Percentiles rank a stretch among this genome's conserved stretches.
Evolutionary conservation across 2,797 vertebrate genomes (phyloP).

Genomic region (Aplochiton taeniatus): DNA sequence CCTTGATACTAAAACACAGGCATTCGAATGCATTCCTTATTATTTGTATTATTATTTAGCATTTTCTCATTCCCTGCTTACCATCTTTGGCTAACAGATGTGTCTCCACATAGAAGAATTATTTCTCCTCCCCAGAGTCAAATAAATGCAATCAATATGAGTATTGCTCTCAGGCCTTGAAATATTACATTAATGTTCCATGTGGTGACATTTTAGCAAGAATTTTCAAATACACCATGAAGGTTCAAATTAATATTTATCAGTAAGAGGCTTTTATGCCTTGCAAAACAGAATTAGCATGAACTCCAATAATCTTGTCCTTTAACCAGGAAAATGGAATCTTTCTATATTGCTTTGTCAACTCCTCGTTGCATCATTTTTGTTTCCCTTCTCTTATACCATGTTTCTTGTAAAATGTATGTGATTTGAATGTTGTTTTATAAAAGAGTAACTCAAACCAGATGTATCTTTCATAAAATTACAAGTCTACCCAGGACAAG

Average conservation of each 20-base stretch:
- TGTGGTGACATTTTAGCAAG: constrained; percentile 99
- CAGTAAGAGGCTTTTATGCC: constrained; percentile 99
- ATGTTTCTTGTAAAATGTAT: no score
- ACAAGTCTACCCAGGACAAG: background rate
- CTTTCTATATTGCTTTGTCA: constrained; percentile 16
- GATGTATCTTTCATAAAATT: constrained; percentile 22
- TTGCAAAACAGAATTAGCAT: constrained; percentile 99
- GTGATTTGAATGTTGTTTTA: no score
- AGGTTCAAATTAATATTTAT: constrained; percentile 99
- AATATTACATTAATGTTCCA: constrained; percentile 99
- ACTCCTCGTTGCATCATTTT: no score
- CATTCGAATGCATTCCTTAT: constrained; percentile 85
- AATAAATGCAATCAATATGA: constrained; percentile 99
- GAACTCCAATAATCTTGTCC: constrained; percentile 83
- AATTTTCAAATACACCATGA: constrained; percentile 99
- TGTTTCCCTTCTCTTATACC: no score
- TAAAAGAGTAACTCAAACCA: constrained; percentile 13
- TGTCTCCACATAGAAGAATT: constrained; percentile 99
- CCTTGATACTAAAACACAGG: constrained; percentile 81
- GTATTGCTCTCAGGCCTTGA: constrained; percentile 99
- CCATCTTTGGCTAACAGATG: constrained; percentile 99
- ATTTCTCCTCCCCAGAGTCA: constrained; percentile 99
- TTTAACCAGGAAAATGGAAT: constrained; percentile 71
- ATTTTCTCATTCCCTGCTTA: constrained; percentile 95
- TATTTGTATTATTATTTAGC: constrained; percentile 96